Conservation (phyloP, 2,113 vertebrate genomes). For the Plectropomus leopardus region DNA sequence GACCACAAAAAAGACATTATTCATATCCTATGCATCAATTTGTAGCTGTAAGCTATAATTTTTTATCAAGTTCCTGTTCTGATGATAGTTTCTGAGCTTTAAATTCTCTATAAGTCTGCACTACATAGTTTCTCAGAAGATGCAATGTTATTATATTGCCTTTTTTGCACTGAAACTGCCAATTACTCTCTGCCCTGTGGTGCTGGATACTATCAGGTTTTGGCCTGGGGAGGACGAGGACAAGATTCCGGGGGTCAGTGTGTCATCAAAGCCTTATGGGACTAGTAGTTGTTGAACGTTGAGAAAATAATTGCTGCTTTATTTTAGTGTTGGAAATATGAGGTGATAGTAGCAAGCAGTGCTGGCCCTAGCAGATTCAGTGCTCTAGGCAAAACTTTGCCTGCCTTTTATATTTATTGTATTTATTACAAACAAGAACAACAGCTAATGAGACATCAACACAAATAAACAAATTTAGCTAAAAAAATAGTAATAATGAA, state of each 20-base stretch:
- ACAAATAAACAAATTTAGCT: too few relatives aligned
- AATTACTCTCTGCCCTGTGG: constrained; percentile 42
- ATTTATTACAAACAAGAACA: too few relatives aligned
- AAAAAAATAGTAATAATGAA: too few relatives aligned
- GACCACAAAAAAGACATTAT: constrained; percentile 10
- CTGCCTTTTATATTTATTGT: too few relatives aligned
- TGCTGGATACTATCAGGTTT: constrained; percentile 23
- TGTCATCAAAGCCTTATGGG: constrained; percentile 33
- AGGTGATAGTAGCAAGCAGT: constrained; percentile 37
- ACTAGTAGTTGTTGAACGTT: constrained; percentile 36
- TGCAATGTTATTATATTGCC: constrained; percentile 22
- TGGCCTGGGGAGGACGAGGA: constrained; percentile 29
- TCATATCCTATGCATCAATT: constrained; percentile 7
- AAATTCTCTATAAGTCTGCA: constrained; percentile 15
- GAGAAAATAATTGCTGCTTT: constrained; percentile 58
- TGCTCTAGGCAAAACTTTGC: too few relatives aligned
- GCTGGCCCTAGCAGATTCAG: too few relatives aligned
- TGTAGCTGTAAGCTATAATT: not conserved
- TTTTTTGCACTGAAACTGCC: constrained; percentile 43
- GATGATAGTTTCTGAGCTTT: constrained; percentile 18
- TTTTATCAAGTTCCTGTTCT: constrained; percentile 9
- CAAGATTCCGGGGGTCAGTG: constrained; percentile 29
- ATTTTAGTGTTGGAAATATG: constrained; percentile 45
- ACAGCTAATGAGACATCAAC: too few relatives aligned
- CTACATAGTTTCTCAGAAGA: constrained; percentile 17